These are phyloP conservation scores for Xanthia togata DNA, from an alignment of 2,888 invertebrate species.

Conservation along the genomic window DNA sequence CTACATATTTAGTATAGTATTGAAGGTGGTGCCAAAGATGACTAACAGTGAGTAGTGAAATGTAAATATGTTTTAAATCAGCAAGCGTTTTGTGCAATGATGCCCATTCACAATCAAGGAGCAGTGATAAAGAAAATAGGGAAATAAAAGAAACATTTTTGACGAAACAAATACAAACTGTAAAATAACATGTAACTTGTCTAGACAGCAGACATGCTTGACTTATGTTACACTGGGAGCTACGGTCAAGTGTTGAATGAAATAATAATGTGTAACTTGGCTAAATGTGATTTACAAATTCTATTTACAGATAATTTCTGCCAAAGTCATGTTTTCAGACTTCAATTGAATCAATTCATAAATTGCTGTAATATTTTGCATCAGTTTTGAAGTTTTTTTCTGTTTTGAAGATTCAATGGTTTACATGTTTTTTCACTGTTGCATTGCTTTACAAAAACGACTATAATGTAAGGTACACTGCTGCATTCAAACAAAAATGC, in stretches of 20 bases:
- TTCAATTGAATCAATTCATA: neutral
- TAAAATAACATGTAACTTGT: neutral
- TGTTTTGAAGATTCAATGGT: neutral
- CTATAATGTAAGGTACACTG: neutral
- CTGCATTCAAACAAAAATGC: neutral
- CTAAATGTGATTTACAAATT: no score
- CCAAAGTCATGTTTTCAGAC: no score
- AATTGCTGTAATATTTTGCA: neutral
- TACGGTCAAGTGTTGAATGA: neutral
- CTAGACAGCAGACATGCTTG: neutral
- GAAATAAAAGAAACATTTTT: neutral
- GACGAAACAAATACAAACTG: neutral
- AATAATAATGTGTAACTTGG: no score
- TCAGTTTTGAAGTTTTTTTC: no score
- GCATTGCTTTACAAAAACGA: neutral
- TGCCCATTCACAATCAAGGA: neutral
- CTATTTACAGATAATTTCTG: no score
- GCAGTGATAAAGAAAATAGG: neutral
- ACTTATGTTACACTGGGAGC: slow-evolving; percentile 5
- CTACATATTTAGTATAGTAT: slow-evolving; percentile 74
- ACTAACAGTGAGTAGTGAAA: slow-evolving; percentile 59
- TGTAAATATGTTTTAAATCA: slow-evolving; percentile 42
- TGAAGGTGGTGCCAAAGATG: slow-evolving; percentile 83
- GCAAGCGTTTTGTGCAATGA: neutral
- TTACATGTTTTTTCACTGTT: neutral